phyloP scores from a whole-genome alignment of 2,797 vertebrate species.

The Myotis pilosus region DNA sequence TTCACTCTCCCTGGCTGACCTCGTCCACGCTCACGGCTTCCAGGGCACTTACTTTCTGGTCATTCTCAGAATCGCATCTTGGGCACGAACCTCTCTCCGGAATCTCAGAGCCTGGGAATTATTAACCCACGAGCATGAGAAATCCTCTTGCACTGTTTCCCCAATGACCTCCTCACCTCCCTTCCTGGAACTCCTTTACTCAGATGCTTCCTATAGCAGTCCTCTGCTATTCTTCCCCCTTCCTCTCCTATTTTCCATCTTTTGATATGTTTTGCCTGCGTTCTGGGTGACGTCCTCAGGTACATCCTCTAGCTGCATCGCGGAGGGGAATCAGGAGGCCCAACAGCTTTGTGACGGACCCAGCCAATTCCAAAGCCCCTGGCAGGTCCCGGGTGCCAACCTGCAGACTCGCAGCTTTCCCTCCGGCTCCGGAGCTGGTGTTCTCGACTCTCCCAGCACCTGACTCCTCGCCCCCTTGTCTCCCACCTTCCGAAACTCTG shows the following conservation, averaged over 20 bases:
- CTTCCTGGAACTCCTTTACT: neutral
- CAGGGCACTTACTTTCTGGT: too few relatives aligned
- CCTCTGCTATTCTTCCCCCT: too few relatives aligned
- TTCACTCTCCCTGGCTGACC: neutral
- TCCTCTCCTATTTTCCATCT: neutral
- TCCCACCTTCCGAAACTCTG: neutral
- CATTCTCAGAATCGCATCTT: neutral
- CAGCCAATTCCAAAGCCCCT: neutral
- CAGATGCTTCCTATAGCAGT: neutral
- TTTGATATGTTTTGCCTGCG: neutral
- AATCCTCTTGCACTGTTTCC: neutral
- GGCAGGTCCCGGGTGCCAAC: accelerated
- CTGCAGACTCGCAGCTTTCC: neutral
- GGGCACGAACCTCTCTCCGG: neutral
- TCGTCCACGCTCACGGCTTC: neutral
- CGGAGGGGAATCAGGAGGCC: neutral
- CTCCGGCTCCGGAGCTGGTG: neutral
- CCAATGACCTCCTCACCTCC: neutral
- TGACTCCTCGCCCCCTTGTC: neutral
- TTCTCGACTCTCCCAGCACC: neutral
- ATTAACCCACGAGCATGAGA: accelerated
- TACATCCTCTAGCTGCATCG: neutral
- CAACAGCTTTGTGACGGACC: neutral
- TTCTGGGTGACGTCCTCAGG: neutral
- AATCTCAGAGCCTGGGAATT: neutral